Evolutionary conservation across 1,140 invertebrate genomes (phyloP).

Genomic region (Caligus rogercresseyi): DNA sequence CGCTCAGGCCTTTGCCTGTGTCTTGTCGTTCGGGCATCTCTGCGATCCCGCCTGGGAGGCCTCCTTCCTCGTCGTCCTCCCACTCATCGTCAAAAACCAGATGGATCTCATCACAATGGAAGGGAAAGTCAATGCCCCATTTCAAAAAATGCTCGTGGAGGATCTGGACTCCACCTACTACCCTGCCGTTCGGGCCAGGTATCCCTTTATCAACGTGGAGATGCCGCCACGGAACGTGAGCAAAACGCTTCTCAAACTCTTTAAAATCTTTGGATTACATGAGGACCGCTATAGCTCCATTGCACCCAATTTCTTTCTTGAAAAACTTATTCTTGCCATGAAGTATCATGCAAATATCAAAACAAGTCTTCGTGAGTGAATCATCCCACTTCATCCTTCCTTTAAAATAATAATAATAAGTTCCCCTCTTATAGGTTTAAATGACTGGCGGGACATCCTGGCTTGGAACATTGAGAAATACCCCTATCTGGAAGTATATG

Average conservation of each 20-base stretch:
- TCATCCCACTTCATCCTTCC: not conserved
- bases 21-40: conserved; percentile 40
- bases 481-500: not conserved
- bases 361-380: not conserved
- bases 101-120: conserved; percentile 45
- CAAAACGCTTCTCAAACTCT: conserved; percentile 10
- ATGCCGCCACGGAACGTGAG: not conserved
- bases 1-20: conserved; percentile 41
- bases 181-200: not conserved
- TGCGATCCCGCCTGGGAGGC: conserved; percentile 38
- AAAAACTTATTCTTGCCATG: not conserved
- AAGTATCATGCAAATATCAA: not conserved
- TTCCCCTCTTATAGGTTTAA: not conserved
- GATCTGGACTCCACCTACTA: conserved; percentile 37
- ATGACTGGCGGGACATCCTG: not conserved
- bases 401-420: not conserved
- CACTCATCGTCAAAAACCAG: conserved; percentile 53
- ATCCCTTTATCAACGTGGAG: conserved; percentile 9
- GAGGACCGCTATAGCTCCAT: not conserved
- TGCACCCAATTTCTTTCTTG: not conserved
- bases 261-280: not conserved
- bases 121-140: conserved; percentile 36
- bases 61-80: conserved; percentile 45
- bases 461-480: not conserved
- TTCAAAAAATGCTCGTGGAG: conserved; percentile 38